Evolutionary conservation across 2,797 vertebrate genomes (phyloP), one percentile per base, ranked within the genome.

Genomic region (Argentina silus): DNA sequence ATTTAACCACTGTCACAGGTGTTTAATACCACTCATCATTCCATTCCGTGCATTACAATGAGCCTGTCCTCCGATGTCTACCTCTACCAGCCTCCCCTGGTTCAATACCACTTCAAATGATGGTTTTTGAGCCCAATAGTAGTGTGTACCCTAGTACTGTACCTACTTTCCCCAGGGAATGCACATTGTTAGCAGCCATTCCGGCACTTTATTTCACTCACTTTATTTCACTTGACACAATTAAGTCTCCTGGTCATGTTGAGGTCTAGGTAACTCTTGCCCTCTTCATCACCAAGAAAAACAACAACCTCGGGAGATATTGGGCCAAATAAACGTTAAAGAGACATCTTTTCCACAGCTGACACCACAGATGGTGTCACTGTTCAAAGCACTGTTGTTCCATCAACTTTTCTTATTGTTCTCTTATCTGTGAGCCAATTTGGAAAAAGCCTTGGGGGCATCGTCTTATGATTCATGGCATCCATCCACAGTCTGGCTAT

Each of bases 251-350:
- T 1, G 57, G 6, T 60, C 60, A 62, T 0, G 27, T 44, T 17
- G 42, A 63, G 61, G 42, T 44, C 8, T 44, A 59, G 56, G 42
- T 2, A 12, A 44, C 8, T n/a, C 15, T 23, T 45, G 47, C 7
- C 47, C 36, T 55, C 51, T 23, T 53, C 3, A 7, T 63, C 42
- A 62, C 14, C 23, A 64, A 59, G 15, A 76, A 53, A 60, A 61
- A 60, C 27, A 61, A 2, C 65, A 55, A 60, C 17, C 57, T 77
- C 57, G 23, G 36, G 50, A 67, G 45, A 61, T 11, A 71, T 27
- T 27, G 27, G 10, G 45, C 55, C 55, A 71, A 69, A 73, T 62
- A 70, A 74, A 74, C 17, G 21, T 67, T 62, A 65, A 47, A n/a
- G 56, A 23, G n/a, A 44, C 67, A 74, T 71, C 48, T 50, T 69